Conservation (phyloP, 2,113 vertebrate species). For the Piprites chloris region DNA sequence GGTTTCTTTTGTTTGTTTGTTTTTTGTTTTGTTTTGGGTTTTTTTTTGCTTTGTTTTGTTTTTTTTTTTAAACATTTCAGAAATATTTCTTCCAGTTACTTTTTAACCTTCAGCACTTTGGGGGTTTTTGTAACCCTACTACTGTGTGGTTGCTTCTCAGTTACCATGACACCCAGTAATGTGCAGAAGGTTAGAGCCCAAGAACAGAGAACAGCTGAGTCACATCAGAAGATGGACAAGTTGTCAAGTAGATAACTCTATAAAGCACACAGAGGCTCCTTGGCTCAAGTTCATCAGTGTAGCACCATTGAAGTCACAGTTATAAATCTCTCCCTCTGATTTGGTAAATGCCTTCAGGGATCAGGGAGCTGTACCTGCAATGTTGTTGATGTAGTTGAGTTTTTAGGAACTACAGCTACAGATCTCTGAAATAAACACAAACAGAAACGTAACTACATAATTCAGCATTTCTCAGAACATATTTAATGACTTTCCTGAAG, state of each 20-base stretch:
- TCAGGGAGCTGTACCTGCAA: background rate
- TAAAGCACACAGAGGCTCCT: background rate
- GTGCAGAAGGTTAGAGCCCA: background rate
- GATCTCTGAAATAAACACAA: constrained; percentile 14
- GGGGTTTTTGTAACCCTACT: background rate
- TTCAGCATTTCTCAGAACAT: constrained; percentile 6
- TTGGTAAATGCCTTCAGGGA: background rate
- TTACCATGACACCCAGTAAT: constrained; percentile 7
- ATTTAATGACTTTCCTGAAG: background rate
- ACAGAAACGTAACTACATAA: background rate
- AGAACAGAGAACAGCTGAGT: background rate
- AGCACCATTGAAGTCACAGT: background rate
- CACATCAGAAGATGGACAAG: constrained; percentile 1
- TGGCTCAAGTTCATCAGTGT: background rate
- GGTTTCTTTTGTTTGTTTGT: background rate
- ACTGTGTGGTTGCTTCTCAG: background rate
- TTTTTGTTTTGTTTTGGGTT: background rate
- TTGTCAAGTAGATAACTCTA: background rate
- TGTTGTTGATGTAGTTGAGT: background rate
- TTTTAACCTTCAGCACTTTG: background rate
- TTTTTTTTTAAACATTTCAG: background rate
- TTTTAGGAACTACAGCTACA: background rate
- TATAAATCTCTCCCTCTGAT: background rate
- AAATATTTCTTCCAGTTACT: background rate
- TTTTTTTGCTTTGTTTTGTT: background rate